Conservation (phyloP, 2,888 invertebrate genomes). For the Pterostichus niger region DNA sequence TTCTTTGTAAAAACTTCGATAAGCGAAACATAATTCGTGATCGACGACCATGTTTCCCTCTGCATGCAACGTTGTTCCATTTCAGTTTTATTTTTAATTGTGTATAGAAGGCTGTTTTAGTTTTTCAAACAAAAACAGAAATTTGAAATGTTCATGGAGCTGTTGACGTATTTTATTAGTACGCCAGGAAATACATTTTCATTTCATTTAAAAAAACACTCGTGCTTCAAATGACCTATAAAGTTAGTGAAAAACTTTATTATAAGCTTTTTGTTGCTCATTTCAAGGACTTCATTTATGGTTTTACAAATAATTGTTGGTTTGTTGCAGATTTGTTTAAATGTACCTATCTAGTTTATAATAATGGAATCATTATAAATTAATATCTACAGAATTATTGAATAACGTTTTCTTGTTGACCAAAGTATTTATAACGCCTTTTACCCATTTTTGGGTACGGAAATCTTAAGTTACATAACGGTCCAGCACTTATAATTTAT, state of each 20-base stretch:
- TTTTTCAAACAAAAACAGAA: conserved; percentile 39
- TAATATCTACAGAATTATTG: no score
- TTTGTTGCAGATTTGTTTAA: background rate
- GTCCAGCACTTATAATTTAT: no score
- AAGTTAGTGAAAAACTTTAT: conserved; percentile 20
- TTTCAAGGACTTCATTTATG: conserved; percentile 17
- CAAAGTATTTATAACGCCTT: no score
- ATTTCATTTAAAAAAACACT: conserved; percentile 31
- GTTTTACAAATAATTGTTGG: background rate
- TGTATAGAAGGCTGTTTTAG: background rate
- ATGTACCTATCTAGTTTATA: background rate
- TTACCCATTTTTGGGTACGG: no score
- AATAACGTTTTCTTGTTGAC: no score
- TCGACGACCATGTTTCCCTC: background rate
- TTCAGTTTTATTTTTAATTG: conserved; percentile 48
- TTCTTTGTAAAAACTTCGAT: conserved; percentile 2
- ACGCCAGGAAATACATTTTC: conserved; percentile 35
- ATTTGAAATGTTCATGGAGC: conserved; percentile 50
- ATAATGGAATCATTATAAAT: background rate
- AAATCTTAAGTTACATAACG: no score
- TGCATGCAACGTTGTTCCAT: conserved; percentile 15
- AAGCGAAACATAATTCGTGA: conserved; percentile 1
- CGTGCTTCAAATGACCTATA: conserved; percentile 33
- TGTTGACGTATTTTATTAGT: conserved; percentile 56
- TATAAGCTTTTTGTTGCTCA: background rate